Conservation (phyloP, 2,797 vertebrate species). For the Cheirogaleus major region DNA sequence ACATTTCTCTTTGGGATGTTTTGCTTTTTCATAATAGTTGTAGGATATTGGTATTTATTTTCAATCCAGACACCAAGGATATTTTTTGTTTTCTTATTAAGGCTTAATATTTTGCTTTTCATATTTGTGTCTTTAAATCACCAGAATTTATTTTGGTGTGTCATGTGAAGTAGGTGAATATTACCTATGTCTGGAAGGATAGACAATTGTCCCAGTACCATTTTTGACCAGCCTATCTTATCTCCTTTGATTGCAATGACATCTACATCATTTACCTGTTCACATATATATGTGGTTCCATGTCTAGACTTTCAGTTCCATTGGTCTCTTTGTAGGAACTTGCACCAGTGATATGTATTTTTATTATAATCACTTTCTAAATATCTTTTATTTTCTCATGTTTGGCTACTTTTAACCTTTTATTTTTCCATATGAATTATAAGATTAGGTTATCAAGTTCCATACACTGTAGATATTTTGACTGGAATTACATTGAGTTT, state of each 20-base stretch:
- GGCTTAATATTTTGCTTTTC: background rate
- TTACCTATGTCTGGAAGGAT: background rate
- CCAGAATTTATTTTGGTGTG: background rate
- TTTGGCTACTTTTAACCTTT: background rate
- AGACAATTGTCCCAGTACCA: background rate
- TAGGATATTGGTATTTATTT: background rate
- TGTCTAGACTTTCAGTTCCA: background rate
- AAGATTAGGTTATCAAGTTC: background rate
- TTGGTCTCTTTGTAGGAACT: background rate
- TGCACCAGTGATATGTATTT: background rate
- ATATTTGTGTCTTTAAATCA: background rate
- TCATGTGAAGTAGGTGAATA: background rate
- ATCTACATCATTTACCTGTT: background rate
- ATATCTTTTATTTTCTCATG: background rate
- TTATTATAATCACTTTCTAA: background rate
- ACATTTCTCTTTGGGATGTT: background rate
- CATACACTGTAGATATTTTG: background rate
- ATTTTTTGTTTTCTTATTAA: constrained; percentile 14
- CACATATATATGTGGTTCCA: background rate
- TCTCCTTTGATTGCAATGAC: background rate
- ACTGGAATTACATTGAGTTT: background rate
- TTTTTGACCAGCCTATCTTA: background rate
- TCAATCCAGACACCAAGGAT: background rate
- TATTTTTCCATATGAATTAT: background rate
- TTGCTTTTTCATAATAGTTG: background rate